Conservation (phyloP, 2,888 invertebrate species). For the Thysanoteuthis rhombus region DNA sequence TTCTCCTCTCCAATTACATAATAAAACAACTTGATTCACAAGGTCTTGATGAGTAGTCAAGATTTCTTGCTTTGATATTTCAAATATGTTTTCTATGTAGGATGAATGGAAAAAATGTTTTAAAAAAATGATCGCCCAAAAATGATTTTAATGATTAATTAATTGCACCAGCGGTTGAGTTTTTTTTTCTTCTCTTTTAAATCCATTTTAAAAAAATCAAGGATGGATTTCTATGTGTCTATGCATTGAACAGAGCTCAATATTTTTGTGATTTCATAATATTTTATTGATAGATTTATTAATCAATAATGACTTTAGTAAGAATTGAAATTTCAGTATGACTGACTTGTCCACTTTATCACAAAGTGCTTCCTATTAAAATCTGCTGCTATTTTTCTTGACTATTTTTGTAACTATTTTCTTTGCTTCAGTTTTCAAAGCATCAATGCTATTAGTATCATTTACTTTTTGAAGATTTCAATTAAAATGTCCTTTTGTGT, state of each 20-base stretch:
- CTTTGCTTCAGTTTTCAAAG: background rate
- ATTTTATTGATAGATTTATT: constrained; percentile 13
- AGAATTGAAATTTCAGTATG: background rate
- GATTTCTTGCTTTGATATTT: background rate
- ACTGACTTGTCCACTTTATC: background rate
- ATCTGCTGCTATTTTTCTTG: background rate
- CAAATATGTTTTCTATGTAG: background rate
- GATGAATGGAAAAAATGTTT: background rate
- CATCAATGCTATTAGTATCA: background rate
- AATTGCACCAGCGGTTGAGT: background rate
- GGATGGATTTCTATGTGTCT: background rate
- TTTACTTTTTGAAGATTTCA: constrained; percentile 15
- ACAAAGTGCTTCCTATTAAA: background rate
- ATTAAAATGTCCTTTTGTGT: background rate
- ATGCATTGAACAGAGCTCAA: background rate
- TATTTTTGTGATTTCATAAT: background rate
- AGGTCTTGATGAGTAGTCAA: background rate
- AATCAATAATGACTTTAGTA: background rate
- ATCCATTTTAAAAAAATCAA: background rate
- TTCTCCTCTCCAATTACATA: background rate
- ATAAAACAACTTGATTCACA: constrained; percentile 12
- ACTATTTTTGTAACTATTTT: constrained; percentile 12
- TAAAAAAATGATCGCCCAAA: background rate
- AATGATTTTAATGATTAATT: constrained; percentile 1
- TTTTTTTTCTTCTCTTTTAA: background rate